Evolutionary conservation across 2,797 vertebrate genomes (phyloP).

Genomic region (Mycteria americana): DNA sequence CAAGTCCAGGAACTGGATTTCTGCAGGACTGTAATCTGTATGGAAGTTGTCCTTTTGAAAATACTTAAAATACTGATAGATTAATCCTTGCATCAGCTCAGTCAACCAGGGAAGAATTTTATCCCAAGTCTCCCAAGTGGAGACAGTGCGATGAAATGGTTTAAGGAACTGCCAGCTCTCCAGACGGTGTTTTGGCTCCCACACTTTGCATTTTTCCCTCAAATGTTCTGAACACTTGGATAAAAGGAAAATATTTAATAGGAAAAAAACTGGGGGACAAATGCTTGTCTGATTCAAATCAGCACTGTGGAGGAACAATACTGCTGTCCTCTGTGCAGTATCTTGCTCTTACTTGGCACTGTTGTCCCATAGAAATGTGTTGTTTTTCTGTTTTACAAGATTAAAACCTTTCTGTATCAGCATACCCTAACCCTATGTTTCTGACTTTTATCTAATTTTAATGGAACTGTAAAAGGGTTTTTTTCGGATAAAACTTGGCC

Average conservation of each 20-base stretch:
- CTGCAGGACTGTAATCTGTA: neutral
- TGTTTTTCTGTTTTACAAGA: neutral
- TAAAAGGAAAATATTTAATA: constrained; percentile 32
- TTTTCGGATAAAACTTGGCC: neutral
- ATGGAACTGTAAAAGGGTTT: neutral
- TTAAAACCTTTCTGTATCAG: neutral
- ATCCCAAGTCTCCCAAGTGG: neutral
- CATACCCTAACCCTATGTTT: neutral
- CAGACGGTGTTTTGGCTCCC: neutral
- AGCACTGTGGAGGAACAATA: neutral
- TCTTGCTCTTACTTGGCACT: neutral
- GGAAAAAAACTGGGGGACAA: neutral
- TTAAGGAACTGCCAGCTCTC: constrained; percentile 1
- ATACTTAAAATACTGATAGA: neutral
- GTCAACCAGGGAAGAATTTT: neutral
- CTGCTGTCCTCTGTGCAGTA: neutral
- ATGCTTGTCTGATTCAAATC: neutral
- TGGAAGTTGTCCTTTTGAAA: neutral
- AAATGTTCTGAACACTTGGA: neutral
- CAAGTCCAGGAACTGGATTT: neutral
- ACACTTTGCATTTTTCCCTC: neutral
- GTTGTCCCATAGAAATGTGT: neutral
- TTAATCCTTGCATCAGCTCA: neutral
- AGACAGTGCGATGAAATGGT: constrained; percentile 7
- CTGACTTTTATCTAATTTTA: constrained; percentile 22